Base-by-base conservation (phyloP, 2,113 vertebrate genomes). In the Ceyx margarethae region DNA sequence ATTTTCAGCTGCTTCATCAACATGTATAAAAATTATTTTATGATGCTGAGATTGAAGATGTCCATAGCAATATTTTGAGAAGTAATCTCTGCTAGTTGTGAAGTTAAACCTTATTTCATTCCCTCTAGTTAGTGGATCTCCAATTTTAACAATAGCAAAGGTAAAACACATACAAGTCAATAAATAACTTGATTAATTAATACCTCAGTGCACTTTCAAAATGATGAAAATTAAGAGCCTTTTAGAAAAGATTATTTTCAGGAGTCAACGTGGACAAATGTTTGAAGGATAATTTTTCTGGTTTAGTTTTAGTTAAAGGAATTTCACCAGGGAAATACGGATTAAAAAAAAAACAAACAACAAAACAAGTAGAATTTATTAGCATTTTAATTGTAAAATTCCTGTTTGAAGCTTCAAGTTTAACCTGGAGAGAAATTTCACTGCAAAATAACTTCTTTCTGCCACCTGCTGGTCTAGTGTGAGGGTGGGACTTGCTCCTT, bases 401-500 rank as follows among this genome's bases (percentile, higher is more conserved):
- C 23, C 61, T 13, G 13, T 56, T 76, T 40, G 31, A 76, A 73
- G 18, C 5, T 15, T 60, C 26, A 45, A 22, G 3, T 75, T 94
- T 75, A 26, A 62, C 25, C 18, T 56, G 8, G 25, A 66, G 22
- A 61, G 31, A 79, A 92, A 73, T 62, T 25, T 62, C 15, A 26
- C 8, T 68, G 46, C 71, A 91, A 29, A 68, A 69, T 17, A 56
- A 80, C 8, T 35, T 69, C 11, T 66, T 75, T 81, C 54, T 92
- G 54, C 66, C 71, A 73, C 35, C 50, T 71, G 64, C 45, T 91
- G 78, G 54, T 67, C 28, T 57, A 21, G 7, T 22, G 15, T 20
- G 61, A 4, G 3, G 15, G 11, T 2, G 1, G 40, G 58, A 20
- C 29, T 45, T 0, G 0, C 0, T 0, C 2, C 2, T 71, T 73